A percentile compares a stretch with the other conserved stretches of the same genome.
phyloP scores from a whole-genome alignment of 2,113 vertebrate genomes.

The Albula goreensis region DNA sequence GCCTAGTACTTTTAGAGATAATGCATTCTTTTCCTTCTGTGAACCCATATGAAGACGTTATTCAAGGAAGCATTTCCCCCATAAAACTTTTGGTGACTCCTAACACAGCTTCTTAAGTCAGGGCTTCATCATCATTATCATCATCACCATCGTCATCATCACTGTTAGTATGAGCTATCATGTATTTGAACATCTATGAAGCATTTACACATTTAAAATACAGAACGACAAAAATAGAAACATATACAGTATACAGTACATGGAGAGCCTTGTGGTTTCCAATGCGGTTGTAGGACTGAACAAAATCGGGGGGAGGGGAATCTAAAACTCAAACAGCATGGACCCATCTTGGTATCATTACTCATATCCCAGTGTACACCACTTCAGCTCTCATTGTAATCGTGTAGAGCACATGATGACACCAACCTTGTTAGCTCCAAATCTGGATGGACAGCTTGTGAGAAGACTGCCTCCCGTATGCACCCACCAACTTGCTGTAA shows the following conservation, averaged over 20 bases:
- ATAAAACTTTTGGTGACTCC: background rate
- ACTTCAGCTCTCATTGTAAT: slow-evolving; percentile 8
- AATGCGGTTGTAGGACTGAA: background rate
- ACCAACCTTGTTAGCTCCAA: slow-evolving; percentile 15
- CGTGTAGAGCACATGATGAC: background rate
- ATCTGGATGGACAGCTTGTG: slow-evolving; percentile 1
- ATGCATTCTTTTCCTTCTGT: background rate
- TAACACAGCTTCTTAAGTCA: background rate
- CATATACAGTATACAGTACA: background rate
- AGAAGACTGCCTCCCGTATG: background rate
- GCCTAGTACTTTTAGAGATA: no score
- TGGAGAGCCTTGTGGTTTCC: background rate
- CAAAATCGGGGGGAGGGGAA: background rate
- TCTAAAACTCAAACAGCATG: background rate
- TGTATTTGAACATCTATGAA: background rate
- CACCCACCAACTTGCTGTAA: background rate
- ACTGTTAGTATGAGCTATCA: no score
- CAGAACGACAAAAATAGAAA: background rate
- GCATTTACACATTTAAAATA: background rate
- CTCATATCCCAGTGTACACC: background rate
- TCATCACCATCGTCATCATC: background rate
- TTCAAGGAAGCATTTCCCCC: background rate
- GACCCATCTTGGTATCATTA: background rate
- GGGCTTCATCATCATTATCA: background rate
- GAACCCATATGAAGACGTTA: background rate